Percentiles rank a stretch among this genome's conserved stretches.
Conservation (phyloP, 2,113 vertebrate species). For the Damaliscus lunatus region DNA sequence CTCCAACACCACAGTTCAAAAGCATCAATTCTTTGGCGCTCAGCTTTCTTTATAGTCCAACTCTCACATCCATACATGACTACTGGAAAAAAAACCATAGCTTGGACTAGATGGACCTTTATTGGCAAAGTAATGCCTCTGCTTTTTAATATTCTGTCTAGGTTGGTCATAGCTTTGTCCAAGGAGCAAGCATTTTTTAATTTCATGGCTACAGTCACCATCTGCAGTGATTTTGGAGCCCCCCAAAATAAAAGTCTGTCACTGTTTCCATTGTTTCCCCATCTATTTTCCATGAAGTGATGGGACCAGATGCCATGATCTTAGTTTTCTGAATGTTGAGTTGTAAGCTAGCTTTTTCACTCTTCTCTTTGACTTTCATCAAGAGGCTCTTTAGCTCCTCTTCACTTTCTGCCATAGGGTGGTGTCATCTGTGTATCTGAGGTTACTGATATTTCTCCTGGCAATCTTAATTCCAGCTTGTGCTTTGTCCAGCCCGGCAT, state of each 20-base stretch:
- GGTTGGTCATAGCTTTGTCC: background rate
- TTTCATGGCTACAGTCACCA: background rate
- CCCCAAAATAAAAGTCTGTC: background rate
- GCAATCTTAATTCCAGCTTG: background rate
- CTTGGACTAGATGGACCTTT: background rate
- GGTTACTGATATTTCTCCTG: background rate
- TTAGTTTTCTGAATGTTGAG: background rate
- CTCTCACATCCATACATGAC: background rate
- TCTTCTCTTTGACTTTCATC: background rate
- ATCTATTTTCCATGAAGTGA: background rate
- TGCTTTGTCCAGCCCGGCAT: background rate
- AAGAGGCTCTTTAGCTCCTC: background rate
- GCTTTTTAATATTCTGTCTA: background rate
- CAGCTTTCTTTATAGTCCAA: background rate
- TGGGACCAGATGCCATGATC: background rate
- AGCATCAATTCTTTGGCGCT: rapidly evolving
- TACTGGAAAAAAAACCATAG: background rate
- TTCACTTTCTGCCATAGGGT: background rate
- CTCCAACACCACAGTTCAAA: background rate
- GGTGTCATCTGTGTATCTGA: background rate
- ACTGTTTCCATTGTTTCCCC: background rate
- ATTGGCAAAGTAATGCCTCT: background rate
- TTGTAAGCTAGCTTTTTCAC: background rate
- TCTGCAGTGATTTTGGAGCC: background rate
- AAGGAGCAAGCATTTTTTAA: background rate